Percentiles rank a stretch among this genome's conserved stretches.
Evolutionary conservation across 2,797 vertebrate species (phyloP).

Genomic region (Pseudomugil tenellus): DNA sequence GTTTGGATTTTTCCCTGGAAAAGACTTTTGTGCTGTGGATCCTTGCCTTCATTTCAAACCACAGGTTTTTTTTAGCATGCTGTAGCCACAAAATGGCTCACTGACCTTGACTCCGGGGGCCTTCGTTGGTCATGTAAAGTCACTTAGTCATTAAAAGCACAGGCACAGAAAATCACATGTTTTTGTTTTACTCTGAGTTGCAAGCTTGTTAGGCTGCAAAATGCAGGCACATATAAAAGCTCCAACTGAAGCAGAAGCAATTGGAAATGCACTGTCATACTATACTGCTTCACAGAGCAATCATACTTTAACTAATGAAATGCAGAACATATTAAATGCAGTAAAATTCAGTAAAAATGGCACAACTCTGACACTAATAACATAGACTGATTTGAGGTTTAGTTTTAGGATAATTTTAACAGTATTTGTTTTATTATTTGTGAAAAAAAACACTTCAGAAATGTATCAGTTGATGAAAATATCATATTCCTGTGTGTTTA

Average conservation of each 20-base stretch:
- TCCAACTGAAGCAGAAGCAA: neutral
- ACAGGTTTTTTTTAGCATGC: slow-evolving; percentile 37
- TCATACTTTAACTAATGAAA: neutral
- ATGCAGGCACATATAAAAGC: neutral
- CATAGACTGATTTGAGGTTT: neutral
- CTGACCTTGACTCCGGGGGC: slow-evolving; percentile 22
- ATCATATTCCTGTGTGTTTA: slow-evolving; percentile 12
- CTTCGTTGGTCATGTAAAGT: slow-evolving; percentile 40
- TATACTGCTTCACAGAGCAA: neutral
- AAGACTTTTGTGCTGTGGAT: slow-evolving; percentile 33
- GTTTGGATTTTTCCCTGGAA: slow-evolving; percentile 22
- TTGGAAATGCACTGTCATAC: neutral
- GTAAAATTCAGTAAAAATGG: neutral
- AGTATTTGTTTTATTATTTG: neutral
- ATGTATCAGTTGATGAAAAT: slow-evolving; percentile 40
- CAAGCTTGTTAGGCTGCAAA: slow-evolving; percentile 16
- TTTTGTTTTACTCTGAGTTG: slow-evolving; percentile 19
- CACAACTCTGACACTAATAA: neutral
- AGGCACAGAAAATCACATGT: slow-evolving; percentile 26
- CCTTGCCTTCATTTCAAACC: slow-evolving; percentile 26
- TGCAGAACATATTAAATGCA: neutral
- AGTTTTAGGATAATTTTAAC: neutral
- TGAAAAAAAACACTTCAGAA: slow-evolving; percentile 1
- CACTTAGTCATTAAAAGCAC: slow-evolving; percentile 32
- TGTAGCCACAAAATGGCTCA: slow-evolving; percentile 46